Conservation (phyloP, 1,140 invertebrate species). For the Drosophila fuyamai region DNA sequence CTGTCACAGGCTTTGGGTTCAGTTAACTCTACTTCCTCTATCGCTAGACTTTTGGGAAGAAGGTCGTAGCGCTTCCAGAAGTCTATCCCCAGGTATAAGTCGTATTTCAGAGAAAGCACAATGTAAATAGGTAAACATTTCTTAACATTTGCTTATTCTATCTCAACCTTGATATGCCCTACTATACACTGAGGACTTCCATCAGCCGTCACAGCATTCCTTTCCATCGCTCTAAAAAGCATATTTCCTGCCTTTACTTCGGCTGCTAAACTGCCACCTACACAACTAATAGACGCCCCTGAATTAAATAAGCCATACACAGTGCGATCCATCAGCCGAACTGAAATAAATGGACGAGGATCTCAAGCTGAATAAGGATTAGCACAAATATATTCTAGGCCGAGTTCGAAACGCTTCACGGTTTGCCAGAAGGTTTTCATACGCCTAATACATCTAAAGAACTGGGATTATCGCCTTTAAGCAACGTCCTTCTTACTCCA, state of each 20-base stretch:
- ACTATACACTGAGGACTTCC: constrained; percentile 1
- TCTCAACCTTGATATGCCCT: too few species aligned
- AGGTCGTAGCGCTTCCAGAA: not conserved
- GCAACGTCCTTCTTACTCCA: too few species aligned
- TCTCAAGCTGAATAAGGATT: too few species aligned
- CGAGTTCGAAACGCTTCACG: not conserved
- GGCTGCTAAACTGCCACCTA: not conserved
- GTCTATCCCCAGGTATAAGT: too few species aligned
- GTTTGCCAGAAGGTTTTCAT: not conserved
- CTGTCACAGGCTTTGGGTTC: not conserved
- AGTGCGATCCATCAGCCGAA: not conserved
- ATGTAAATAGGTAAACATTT: not conserved
- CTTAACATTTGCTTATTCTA: not conserved
- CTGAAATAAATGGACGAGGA: constrained; percentile 8
- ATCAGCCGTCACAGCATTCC: not conserved
- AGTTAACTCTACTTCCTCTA: not conserved
- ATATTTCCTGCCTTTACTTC: not conserved
- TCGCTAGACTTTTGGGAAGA: not conserved
- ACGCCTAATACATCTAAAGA: too few species aligned
- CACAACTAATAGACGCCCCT: constrained; percentile 4
- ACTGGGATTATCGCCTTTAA: too few species aligned
- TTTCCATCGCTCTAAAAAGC: not conserved
- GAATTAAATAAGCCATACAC: constrained; percentile 1
- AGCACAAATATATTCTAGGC: not conserved
- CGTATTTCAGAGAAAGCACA: too few species aligned